phyloP scores from a whole-genome alignment of 2,113 vertebrate genomes.

The Helogale parvula region DNA sequence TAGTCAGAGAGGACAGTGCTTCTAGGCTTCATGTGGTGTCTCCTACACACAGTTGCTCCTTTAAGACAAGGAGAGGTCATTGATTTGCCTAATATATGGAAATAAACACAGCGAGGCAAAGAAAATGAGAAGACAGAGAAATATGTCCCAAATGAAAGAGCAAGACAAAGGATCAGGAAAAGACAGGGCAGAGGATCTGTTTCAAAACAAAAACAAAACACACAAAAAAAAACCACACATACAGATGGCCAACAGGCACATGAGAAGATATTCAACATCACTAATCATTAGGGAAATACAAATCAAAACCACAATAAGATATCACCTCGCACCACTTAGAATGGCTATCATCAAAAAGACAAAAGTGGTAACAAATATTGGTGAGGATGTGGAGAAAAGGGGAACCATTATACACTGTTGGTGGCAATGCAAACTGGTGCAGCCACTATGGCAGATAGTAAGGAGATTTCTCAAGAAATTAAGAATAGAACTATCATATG shows the following conservation, averaged over 20 bases:
- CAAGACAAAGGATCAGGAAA: too few species aligned
- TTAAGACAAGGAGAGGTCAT: too few species aligned
- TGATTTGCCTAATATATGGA: too few species aligned
- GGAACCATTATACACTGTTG: neutral
- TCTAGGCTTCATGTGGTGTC: too few species aligned
- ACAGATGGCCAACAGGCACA: neutral
- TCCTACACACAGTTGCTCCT: too few species aligned
- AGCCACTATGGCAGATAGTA: neutral
- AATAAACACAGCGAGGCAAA: too few species aligned
- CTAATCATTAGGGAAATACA: neutral
- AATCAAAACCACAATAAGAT: neutral
- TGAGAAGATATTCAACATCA: neutral
- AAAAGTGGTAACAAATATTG: neutral
- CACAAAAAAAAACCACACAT: neutral
- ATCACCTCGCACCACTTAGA: neutral
- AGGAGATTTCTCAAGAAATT: neutral
- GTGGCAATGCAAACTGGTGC: neutral
- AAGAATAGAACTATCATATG: neutral
- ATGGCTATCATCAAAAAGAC: neutral
- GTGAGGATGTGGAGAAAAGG: neutral
- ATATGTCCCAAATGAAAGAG: too few species aligned
- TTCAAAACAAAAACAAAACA: too few species aligned
- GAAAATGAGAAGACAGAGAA: too few species aligned
- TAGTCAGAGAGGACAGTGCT: too few species aligned
- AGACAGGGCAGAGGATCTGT: too few species aligned